These are phyloP conservation scores for Habrosyne pyritoides DNA, from an alignment of 2,888 invertebrate species.

Conservation along the genomic window DNA sequence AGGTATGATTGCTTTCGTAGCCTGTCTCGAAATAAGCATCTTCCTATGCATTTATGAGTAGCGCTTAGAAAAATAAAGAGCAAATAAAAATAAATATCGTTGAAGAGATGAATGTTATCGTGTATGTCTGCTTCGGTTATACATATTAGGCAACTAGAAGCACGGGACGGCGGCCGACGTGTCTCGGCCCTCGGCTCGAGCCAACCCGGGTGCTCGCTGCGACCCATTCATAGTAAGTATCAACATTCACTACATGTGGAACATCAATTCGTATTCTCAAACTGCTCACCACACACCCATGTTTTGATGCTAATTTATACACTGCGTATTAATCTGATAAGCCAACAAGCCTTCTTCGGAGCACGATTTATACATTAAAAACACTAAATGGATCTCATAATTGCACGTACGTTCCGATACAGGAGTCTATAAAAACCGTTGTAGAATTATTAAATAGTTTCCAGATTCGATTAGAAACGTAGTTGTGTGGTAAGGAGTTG, in stretches of 20 bases:
- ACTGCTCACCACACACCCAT: slow-evolving; percentile 50
- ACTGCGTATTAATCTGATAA: slow-evolving; percentile 1
- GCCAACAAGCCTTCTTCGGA: neutral
- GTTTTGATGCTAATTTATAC: slow-evolving; percentile 20
- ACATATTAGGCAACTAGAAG: slow-evolving; percentile 80
- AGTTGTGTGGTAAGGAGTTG: slow-evolving; percentile 57
- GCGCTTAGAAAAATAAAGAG: slow-evolving; percentile 65
- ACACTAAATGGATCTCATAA: neutral
- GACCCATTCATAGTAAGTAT: slow-evolving; percentile 57
- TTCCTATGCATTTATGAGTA: slow-evolving; percentile 59
- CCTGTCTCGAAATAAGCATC: slow-evolving; percentile 41
- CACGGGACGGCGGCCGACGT: slow-evolving; percentile 70
- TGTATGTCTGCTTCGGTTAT: slow-evolving; percentile 50
- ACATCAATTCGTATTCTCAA: slow-evolving; percentile 53
- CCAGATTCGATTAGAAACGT: slow-evolving; percentile 32
- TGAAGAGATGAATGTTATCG: slow-evolving; percentile 53
- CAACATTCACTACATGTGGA: slow-evolving; percentile 56
- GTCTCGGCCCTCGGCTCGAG: slow-evolving; percentile 43
- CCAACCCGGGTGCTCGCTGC: slow-evolving; percentile 63
- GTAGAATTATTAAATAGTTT: neutral
- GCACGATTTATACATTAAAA: slow-evolving; percentile 3
- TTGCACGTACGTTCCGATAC: neutral
- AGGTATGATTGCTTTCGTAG: slow-evolving; percentile 16
- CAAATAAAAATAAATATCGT: slow-evolving; percentile 60
- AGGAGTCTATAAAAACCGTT: neutral